These are phyloP conservation scores for Zaprionus camerounensis DNA, from an alignment of 1,140 invertebrate species.

Conservation along the genomic window DNA sequence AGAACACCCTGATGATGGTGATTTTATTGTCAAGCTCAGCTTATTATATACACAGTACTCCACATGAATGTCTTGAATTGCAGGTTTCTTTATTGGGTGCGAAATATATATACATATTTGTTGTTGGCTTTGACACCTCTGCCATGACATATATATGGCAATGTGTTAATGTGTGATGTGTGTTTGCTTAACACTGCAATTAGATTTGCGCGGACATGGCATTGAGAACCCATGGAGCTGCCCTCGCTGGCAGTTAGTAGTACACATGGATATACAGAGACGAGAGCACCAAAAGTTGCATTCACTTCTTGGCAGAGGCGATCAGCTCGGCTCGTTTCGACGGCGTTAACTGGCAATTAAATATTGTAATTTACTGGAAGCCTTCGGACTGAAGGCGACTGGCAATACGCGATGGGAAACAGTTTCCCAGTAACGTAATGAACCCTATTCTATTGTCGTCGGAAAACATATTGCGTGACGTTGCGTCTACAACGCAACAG, in stretches of 20 bases:
- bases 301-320: conserved; percentile 36
- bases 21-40: too few relatives aligned
- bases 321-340: conserved; percentile 36
- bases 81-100: neutral
- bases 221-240: neutral
- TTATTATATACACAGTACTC: too few relatives aligned
- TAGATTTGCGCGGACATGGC: neutral
- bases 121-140: conserved; percentile 4
- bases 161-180: neutral
- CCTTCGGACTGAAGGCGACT: conserved; percentile 63
- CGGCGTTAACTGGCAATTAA: conserved; percentile 59
- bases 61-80: too few relatives aligned
- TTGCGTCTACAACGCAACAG: neutral
- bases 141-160: neutral
- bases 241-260: conserved; percentile 5
- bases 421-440: conserved; percentile 27
- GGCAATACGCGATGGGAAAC: conserved; percentile 57
- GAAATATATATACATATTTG: neutral
- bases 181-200: neutral
- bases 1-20: too few relatives aligned
- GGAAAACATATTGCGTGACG: conserved; percentile 27
- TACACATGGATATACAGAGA: conserved; percentile 2
- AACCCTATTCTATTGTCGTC: conserved; percentile 26
- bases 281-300: conserved; percentile 31
- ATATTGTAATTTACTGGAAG: conserved; percentile 72